These are phyloP conservation scores for Scytalopus superciliaris DNA, from an alignment of 2,113 vertebrate genomes.

Conservation along the genomic window DNA sequence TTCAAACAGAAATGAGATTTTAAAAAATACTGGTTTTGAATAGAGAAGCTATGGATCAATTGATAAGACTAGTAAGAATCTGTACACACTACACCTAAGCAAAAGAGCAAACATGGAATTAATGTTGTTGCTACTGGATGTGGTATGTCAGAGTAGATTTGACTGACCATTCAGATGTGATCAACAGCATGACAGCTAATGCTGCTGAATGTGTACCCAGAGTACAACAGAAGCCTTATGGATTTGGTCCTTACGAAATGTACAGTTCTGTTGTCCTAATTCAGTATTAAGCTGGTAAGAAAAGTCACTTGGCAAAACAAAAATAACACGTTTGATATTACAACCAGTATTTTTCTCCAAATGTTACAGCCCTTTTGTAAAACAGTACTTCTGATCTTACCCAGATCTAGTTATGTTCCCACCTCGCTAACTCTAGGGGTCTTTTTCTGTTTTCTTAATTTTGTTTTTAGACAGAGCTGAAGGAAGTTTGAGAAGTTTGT, in stretches of 20 bases:
- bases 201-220: not conserved
- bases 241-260: not conserved
- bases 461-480: not conserved
- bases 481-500: not conserved
- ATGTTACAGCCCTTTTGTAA: not conserved
- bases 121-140: rapidly evolving
- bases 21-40: not conserved
- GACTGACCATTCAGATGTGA: not conserved
- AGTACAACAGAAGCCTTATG: not conserved
- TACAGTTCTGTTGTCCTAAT: not conserved
- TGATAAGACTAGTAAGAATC: not conserved
- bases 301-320: not conserved
- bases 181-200: not conserved
- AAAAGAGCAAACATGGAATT: not conserved
- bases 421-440: not conserved
- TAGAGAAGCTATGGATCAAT: not conserved
- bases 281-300: not conserved
- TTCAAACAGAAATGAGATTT: not conserved
- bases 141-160: not conserved
- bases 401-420: not conserved
- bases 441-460: not conserved
- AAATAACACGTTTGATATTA: not conserved
- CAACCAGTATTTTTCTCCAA: not conserved
- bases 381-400: not conserved
- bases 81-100: not conserved